Conservation (phyloP, 1,140 invertebrate species). For the Drosophila oshimai region DNA sequence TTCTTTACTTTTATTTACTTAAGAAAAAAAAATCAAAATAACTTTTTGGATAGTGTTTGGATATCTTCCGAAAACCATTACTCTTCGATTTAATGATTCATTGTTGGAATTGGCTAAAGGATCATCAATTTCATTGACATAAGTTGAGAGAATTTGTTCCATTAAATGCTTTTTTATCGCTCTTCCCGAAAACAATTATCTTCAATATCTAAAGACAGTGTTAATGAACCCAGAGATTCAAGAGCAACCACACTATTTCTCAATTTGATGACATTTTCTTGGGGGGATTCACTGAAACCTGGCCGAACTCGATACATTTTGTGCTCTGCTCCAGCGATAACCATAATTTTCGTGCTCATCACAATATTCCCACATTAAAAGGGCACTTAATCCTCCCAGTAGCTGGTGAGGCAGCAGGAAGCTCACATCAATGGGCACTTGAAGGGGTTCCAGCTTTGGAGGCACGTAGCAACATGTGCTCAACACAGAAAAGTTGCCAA, state of each 20-base stretch:
- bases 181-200: not conserved
- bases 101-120: not conserved
- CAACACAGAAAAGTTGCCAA: slow-evolving; percentile 45
- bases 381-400: slow-evolving; percentile 20
- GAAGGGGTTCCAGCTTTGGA: slow-evolving; percentile 56
- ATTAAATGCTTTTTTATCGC: slow-evolving; percentile 17
- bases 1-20: not conserved
- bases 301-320: slow-evolving; percentile 32
- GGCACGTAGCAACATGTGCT: slow-evolving; percentile 61
- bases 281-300: slow-evolving; percentile 17
- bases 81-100: not conserved
- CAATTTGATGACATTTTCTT: slow-evolving; percentile 28
- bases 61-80: not conserved
- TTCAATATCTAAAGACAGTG: not conserved
- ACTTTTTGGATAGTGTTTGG: no score
- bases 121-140: not conserved
- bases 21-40: not conserved
- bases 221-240: slow-evolving; percentile 22
- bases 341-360: slow-evolving; percentile 23
- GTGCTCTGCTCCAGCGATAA: not conserved
- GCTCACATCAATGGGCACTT: slow-evolving; percentile 77
- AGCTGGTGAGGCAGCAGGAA: slow-evolving; percentile 48
- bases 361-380: slow-evolving; percentile 76
- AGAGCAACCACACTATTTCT: slow-evolving; percentile 6
- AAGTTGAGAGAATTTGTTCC: not conserved